Base-by-base conservation (phyloP, 2,113 vertebrate genomes). In the Corvus hawaiiensis region DNA sequence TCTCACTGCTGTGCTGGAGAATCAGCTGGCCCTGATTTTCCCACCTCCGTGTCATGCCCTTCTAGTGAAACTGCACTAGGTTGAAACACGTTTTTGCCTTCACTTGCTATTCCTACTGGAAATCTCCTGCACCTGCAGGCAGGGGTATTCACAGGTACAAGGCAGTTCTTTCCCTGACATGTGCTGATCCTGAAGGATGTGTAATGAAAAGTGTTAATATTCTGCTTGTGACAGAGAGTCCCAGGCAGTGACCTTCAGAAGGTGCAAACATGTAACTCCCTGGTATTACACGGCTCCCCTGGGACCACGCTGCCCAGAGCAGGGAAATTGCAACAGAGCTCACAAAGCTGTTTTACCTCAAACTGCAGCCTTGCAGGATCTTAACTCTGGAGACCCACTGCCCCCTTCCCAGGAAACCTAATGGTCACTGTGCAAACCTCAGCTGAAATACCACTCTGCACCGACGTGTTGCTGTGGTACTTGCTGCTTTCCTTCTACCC, bases 391-490 rank as follows among this genome's bases (percentile, higher is more conserved):
- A 64, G 33, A 78, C 19, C 13, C 30, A 16, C 43, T 37, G 10
- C 23, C 33, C 2, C 0, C 1, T 2, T 5, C 30, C 20, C 23
- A 30, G 43, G 30, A 41, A 63, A 12, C 28, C 7, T 26, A 2
- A 62, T 23, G 33, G 15, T n/a, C 16, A 22, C 39, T 0, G 0
- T 4, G 3, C 30, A 71, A 55, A 44, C 26, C 28, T 52, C 22
- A 55, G 41, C 12, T 2, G 30, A 64, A 61, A 33, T 32, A 37
- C 23, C 39, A 4, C 26, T 16, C 32, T 43, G 43, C 13, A 13
- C 10, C 2, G 0, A 49, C 16, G 10, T 0, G 0, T 8, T 80
- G 15, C 55, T 55, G 7, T 9, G 30, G 16, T 33, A 30, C 6
- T 61, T 72, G 33, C 43, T 71, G 27, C 14, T 63, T 59, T 16